Conservation (phyloP, 2,888 invertebrate species). For the Carabus problematicus region DNA sequence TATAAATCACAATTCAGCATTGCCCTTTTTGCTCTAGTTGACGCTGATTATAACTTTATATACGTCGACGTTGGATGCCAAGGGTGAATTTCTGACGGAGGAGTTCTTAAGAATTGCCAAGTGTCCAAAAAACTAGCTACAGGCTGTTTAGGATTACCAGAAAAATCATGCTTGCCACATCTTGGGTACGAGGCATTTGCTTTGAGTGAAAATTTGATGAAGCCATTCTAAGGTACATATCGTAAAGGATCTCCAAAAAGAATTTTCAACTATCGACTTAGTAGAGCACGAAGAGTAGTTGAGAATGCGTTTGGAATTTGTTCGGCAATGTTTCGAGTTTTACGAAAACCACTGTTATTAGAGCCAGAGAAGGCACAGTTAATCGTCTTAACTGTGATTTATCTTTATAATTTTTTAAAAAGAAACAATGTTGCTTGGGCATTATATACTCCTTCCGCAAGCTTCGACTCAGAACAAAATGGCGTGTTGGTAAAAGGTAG, state of each 20-base stretch:
- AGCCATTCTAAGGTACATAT: constrained; percentile 41
- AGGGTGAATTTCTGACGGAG: constrained; percentile 52
- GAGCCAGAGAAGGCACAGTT: too few relatives aligned
- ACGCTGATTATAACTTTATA: constrained; percentile 55
- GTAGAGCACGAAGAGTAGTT: too few relatives aligned
- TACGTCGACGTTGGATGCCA: constrained; percentile 53
- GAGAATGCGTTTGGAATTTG: constrained; percentile 46
- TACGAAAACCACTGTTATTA: too few relatives aligned
- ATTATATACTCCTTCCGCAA: too few relatives aligned
- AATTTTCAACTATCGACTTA: constrained; percentile 45
- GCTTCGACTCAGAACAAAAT: too few relatives aligned
- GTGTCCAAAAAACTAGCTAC: constrained; percentile 42
- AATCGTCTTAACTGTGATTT: too few relatives aligned
- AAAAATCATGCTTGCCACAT: constrained; percentile 26
- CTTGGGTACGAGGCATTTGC: constrained; percentile 49
- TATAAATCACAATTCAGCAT: constrained; percentile 53
- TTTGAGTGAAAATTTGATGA: constrained; percentile 40
- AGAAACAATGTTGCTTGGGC: too few relatives aligned
- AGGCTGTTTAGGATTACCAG: constrained; percentile 4
- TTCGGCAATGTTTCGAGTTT: constrained; percentile 43
- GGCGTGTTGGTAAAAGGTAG: too few relatives aligned
- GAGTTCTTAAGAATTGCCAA: constrained; percentile 47
- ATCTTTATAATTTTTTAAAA: too few relatives aligned
- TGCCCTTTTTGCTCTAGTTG: constrained; percentile 54
- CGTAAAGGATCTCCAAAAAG: constrained; percentile 35